Evolutionary conservation across 2,888 invertebrate species (phyloP).

Genomic region (Lycocerus yunnanus): DNA sequence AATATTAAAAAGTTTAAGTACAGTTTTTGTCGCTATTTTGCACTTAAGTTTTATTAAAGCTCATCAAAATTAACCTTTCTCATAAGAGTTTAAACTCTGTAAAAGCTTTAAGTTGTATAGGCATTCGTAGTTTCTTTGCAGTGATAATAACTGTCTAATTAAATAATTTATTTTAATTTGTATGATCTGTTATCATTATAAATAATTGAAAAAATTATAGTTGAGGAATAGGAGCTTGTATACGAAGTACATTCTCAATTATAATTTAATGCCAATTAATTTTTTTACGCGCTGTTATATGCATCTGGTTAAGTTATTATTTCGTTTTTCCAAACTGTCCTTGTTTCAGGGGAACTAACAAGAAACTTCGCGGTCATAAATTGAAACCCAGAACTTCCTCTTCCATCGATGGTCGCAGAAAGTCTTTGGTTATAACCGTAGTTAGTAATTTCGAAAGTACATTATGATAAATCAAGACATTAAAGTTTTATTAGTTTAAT

Average conservation of each 20-base stretch:
- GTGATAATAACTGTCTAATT: not conserved
- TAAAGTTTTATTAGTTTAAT: not conserved
- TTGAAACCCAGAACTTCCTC: no score
- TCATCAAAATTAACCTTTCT: not conserved
- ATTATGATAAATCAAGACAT: not conserved
- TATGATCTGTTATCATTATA: not conserved
- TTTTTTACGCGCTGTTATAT: no score
- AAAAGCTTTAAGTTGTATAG: not conserved
- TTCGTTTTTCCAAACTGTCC: no score
- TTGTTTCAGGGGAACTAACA: no score
- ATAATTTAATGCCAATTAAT: no score
- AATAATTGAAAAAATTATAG: no score
- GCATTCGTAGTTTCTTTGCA: no score
- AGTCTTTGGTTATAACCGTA: not conserved
- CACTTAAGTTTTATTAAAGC: not conserved
- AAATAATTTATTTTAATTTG: not conserved
- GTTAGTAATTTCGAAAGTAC: not conserved
- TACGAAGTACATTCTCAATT: no score
- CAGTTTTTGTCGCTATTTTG: not conserved
- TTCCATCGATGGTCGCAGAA: not conserved
- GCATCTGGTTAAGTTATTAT: no score
- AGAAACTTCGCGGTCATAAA: no score
- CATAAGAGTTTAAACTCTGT: not conserved
- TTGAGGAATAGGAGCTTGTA: no score
- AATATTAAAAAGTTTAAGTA: slow-evolving; percentile 13